Base-by-base conservation (phyloP, 2,797 vertebrate genomes). In the Cyprinella venusta region DNA sequence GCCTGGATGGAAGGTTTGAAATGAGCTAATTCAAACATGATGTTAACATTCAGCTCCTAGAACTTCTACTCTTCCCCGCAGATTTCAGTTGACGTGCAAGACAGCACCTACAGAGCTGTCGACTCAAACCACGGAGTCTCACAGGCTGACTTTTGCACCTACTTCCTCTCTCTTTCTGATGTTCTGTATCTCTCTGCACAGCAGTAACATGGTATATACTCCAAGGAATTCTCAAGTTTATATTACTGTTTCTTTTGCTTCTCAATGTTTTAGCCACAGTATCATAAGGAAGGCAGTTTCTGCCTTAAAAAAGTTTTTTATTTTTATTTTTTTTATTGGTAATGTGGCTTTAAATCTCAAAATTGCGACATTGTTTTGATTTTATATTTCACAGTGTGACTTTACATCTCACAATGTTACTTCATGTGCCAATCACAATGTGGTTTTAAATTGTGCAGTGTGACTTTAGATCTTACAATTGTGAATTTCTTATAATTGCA, bases 11-110 rank as follows among this genome's bases (percentile, higher is more conserved):
- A 70, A 76, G 42, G n/a, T 74, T 64, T 76, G 68, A 85, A 69
- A 77, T 68, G 48, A 68, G 18, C 56, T 48, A 71, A 69, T 74
- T 74, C 64, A 74, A 85, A 81, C 45, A 85, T 52, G 75, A 33
- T 80, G 69, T 76, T 75, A 54, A 19, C 72, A 76, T 84, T 80
- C 81, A 61, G 45, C 77, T 30, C n/a, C 16, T 19, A 69, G 38
- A 77, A 74, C 54, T 50, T 56, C 24, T 36, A 48, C 54, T 16
- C 48, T 45, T 45, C 8, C 54, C 72, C 65, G 54, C 9, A 48
- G 33, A 54, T 71, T 50, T 69, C 64, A 16, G 72, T 59, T 76
- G 81, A 76, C 64, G 59, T 71, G 42, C 59, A 67, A 69, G 80
- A 77, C 76, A 71, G 48, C 65, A 19, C 36, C 67, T 78, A 65